phyloP scores from a whole-genome alignment of 2,888 invertebrate genomes.

The Eupithecia subumbrata region DNA sequence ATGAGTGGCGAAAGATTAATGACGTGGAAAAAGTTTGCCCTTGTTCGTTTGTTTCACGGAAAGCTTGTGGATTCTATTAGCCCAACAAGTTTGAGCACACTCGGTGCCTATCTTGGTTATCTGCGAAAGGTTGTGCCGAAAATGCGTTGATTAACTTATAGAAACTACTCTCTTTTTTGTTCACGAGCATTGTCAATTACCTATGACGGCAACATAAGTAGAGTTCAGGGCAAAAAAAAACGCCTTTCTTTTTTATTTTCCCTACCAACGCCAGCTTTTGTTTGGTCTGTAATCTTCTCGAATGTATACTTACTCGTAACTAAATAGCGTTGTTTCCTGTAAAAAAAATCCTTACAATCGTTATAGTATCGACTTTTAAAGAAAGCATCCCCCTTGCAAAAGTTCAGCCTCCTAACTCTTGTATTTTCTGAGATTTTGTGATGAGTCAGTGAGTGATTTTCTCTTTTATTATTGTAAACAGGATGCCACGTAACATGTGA shows the following conservation, averaged over 20 bases:
- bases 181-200: slow-evolving; percentile 2
- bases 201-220: not conserved
- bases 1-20: slow-evolving; percentile 67
- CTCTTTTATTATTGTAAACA: not conserved
- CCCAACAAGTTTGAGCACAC: slow-evolving; percentile 49
- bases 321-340: not conserved
- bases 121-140: slow-evolving; percentile 31
- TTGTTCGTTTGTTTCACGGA: slow-evolving; percentile 53
- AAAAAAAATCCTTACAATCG: not conserved
- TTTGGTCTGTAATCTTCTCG: not conserved
- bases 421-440: no score
- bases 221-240: not conserved
- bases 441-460: not conserved
- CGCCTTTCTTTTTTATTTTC: not conserved
- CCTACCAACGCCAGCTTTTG: not conserved
- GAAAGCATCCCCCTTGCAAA: no score
- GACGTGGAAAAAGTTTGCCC: slow-evolving; percentile 61
- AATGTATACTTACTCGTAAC: no score
- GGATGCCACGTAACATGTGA: not conserved
- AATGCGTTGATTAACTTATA: slow-evolving; percentile 32
- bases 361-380: no score
- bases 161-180: slow-evolving; percentile 19
- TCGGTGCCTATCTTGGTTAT: slow-evolving; percentile 37
- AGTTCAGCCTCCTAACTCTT: no score
- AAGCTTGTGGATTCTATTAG: slow-evolving; percentile 50